Base-by-base conservation (phyloP, 2,888 invertebrate species). In the Piscicola geometra region DNA sequence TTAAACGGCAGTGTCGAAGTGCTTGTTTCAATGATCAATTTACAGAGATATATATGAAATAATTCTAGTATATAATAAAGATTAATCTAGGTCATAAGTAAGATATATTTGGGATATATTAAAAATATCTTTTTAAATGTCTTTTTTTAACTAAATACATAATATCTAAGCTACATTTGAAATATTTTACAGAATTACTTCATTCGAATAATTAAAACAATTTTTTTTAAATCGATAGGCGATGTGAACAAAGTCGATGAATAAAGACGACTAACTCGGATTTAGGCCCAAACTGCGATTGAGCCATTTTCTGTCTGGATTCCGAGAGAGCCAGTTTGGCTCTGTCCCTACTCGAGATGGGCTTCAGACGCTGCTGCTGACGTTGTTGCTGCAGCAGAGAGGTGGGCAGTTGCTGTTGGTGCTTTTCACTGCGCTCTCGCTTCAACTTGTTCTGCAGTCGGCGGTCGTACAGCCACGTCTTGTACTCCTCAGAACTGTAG, bases 401-500 rank as follows among this genome's bases (percentile, higher is more conserved):
- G 3, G 60, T 9, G 5, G 60, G 21, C 41, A 41, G 41, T 5
- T 56, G 60, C 60, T 56, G 60, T 25, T 56, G 60, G 60, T 56
- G n/a, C 60, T 56, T 56, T 5, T 52, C 56, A 30, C 1, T 47
- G 36, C 50, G n/a, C n/a, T 72, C 72, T n/a, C 33, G 25, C n/a
- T 72, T 47, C 28, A 72, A 32, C 36, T 72, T 72, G 12, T 47
- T 50, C n/a, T 72, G 72, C 52, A 72, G 32, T 1, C 76, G 70
- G 9, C 77, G 70, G 60, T 56, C 69, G 15, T 41, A 35, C 9
- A 77, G 25, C 80, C 80, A 80, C 30, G 78, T 75, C 71, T 78
- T 77, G 76, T 80, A 80, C 67, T 80, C 80, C 60, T 80, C 80
- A 9, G 79, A 76, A n/a, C 79, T 78, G 50, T 75, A 77, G 41